A percentile compares a stretch with the other conserved stretches of the same genome.
Conservation (phyloP, 1,140 invertebrate species). For the Dolichoris vasculosae region DNA sequence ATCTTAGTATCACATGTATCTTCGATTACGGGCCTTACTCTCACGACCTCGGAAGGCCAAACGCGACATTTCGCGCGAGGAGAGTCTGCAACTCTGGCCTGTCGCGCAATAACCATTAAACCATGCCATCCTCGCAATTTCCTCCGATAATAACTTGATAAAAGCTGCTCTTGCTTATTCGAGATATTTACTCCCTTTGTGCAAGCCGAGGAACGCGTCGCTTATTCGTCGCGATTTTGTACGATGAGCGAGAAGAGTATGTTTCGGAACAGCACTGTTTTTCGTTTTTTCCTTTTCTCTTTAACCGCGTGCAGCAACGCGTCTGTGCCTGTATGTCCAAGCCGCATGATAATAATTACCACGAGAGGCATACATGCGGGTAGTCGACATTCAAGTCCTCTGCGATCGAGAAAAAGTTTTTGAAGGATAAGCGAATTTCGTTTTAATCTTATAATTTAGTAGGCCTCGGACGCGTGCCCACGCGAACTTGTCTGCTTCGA, state of each 20-base stretch:
- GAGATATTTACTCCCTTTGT: conserved; percentile 18
- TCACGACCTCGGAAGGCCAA: conserved; percentile 56
- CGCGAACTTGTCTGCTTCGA: not conserved
- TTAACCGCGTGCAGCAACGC: not conserved
- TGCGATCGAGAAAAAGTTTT: not conserved
- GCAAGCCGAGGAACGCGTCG: conserved; percentile 10
- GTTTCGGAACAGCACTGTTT: not conserved
- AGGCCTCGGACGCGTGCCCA: not conserved
- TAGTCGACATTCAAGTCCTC: conserved; percentile 8
- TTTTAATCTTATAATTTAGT: conserved; percentile 23
- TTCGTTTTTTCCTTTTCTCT: not conserved
- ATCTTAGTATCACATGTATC: not conserved
- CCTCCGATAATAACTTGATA: conserved; percentile 58
- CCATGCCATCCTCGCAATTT: conserved; percentile 54
- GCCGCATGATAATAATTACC: conserved; percentile 24
- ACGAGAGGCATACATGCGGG: not conserved
- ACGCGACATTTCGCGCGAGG: conserved; percentile 53
- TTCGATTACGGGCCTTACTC: conserved; percentile 39
- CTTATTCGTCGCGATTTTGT: not conserved
- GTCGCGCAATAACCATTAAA: conserved; percentile 58
- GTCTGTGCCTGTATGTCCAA: not conserved
- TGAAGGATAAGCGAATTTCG: conserved; percentile 13
- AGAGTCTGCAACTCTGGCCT: conserved; percentile 16
- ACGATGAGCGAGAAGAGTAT: not conserved
- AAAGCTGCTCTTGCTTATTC: not conserved